Evolutionary conservation across 1,140 invertebrate species (phyloP), one percentile per base, ranked within the genome.

Genomic region (Anoplolepis gracilipes): DNA sequence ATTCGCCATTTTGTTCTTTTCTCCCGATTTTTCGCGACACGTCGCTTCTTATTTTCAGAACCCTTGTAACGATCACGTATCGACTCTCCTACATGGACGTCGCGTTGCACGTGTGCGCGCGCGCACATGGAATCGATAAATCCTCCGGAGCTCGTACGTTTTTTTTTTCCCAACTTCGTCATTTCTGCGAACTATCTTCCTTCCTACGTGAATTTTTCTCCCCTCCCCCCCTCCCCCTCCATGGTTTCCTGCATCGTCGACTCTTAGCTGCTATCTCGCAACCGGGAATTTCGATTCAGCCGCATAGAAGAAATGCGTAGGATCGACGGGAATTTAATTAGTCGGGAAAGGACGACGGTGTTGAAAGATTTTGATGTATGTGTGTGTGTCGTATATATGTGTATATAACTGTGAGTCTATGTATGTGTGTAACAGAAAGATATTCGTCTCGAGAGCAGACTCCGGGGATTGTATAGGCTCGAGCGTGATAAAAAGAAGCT

Each of bases 251-350:
- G 78, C 42, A 42, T 36, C 33, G 46, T 22, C 5, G 55, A 22
- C 30, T 65, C 36, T 61, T 72, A 46, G 5, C 49, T 2, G 11
- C 22, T 33, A 72, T 55, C 64, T 57, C 76, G 53, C 61, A 49
- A 64, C 39, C 36, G 22, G 76, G 85, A 88, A 89, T 89, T 89
- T 82, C 88, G 87, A 89, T 86, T 89, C 81, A 49, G 53, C 59
- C 65, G 70, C 65, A 62, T 28, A 36, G 72, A 64, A 86, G 84
- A 88, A 89, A 88, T 87, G 67, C 88, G 72, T 72, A 72, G 86
- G 87, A 89, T 90, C 88, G 88, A 89, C 88, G 85, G 88, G 88
- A 90, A 90, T 90, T 90, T 90, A 90, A 90, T 90, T 90, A 90
- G 88, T 85, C 42, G 72, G 11, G 57, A 28, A 53, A 55, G 57